Percentiles rank a stretch among this genome's conserved stretches.
Conservation (phyloP, 2,113 vertebrate genomes). For the Conger conger region DNA sequence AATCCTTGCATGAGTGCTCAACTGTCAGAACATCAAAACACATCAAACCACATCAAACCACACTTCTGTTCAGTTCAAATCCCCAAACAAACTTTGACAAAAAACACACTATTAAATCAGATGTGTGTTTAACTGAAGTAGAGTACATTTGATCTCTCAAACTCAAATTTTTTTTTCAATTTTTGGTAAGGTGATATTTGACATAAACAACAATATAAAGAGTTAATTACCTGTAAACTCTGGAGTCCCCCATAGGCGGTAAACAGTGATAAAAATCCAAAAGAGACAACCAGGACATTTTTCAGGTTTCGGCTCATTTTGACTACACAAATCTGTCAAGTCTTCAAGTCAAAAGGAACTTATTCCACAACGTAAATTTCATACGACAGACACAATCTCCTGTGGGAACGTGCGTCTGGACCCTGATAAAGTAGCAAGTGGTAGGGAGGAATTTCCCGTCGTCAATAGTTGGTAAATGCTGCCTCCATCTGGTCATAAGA, state of each 20-base stretch:
- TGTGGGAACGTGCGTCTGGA: neutral
- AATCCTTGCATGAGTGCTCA: no score
- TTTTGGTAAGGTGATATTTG: neutral
- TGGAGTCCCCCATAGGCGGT: conserved; percentile 91
- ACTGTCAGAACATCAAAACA: no score
- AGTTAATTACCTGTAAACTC: conserved; percentile 81
- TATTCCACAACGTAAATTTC: neutral
- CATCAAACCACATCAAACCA: no score
- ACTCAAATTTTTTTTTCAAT: no score
- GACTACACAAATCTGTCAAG: neutral
- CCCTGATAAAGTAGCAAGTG: neutral
- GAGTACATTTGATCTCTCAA: no score
- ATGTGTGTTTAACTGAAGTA: no score
- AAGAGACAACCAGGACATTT: conserved; percentile 83
- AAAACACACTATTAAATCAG: no score
- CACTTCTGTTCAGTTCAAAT: no score
- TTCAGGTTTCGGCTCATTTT: conserved; percentile 77
- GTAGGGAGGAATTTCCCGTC: neutral
- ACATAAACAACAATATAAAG: neutral
- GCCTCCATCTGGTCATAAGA: no score
- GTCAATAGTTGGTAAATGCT: no score
- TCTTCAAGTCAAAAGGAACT: neutral
- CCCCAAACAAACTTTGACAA: no score
- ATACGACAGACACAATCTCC: neutral
- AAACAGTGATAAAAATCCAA: conserved; percentile 87